Conservation (phyloP, 2,888 invertebrate species). For the Agriopis marginaria region DNA sequence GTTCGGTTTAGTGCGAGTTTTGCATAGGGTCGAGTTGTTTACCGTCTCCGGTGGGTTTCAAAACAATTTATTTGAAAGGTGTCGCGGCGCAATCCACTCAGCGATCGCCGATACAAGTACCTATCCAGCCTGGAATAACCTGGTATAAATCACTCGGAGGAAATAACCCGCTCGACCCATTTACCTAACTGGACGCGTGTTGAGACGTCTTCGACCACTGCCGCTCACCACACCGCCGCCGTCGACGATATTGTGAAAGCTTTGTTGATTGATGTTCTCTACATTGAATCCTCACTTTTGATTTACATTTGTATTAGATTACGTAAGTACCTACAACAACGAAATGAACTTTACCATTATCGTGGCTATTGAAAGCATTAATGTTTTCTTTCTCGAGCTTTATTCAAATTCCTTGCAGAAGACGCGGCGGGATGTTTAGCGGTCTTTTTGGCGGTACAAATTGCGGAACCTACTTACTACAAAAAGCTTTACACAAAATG, state of each 20-base stretch:
- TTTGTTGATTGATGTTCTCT: constrained; percentile 52
- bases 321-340: constrained; percentile 9
- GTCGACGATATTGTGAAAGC: constrained; percentile 61
- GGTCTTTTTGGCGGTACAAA: constrained; percentile 31
- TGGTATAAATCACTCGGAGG: constrained; percentile 76
- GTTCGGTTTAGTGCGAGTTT: constrained; percentile 75
- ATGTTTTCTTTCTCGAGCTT: constrained; percentile 25
- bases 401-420: constrained; percentile 24
- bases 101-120: constrained; percentile 70
- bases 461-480: constrained; percentile 38
- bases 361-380: constrained; percentile 21
- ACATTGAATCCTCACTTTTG: constrained; percentile 46
- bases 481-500: constrained; percentile 42
- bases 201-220: constrained; percentile 55
- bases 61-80: constrained; percentile 86
- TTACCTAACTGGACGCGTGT: constrained; percentile 70
- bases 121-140: constrained; percentile 67
- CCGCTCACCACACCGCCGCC: constrained; percentile 50
- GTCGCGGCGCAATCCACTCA: constrained; percentile 83
- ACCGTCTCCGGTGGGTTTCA: constrained; percentile 76
- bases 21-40: constrained; percentile 82
- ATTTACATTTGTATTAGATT: constrained; percentile 25
- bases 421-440: constrained; percentile 29
- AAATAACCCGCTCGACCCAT: constrained; percentile 70
- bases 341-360: constrained; percentile 23